phyloP scores from a whole-genome alignment of 2,888 invertebrate genomes.

The Ceratothoa steindachneri region DNA sequence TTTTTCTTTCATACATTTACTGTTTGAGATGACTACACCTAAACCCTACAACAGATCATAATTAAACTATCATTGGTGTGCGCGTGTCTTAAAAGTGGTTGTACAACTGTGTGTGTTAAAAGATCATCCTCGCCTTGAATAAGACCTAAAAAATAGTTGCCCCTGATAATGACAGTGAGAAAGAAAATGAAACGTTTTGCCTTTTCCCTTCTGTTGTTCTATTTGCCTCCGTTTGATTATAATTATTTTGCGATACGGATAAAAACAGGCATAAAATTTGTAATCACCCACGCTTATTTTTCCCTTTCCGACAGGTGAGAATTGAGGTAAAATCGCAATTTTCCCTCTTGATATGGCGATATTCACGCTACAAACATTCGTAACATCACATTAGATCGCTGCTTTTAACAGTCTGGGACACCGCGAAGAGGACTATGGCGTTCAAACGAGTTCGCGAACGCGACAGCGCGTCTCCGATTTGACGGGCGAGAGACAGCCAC shows the following conservation, averaged over 20 bases:
- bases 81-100: no score
- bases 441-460: no score
- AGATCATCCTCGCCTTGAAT: no score
- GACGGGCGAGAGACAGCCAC: no score
- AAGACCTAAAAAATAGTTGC: no score
- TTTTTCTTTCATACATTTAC: no score
- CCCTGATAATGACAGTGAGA: no score
- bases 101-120: no score
- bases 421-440: neutral
- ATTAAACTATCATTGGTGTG: no score
- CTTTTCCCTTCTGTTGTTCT: neutral
- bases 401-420: neutral
- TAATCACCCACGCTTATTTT: neutral
- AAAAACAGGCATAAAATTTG: neutral
- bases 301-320: neutral
- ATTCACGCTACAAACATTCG: neutral
- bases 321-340: neutral
- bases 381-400: neutral
- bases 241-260: neutral
- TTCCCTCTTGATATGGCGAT: neutral
- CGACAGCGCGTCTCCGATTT: no score
- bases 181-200: neutral
- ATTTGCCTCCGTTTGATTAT: neutral
- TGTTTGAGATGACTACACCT: no score
- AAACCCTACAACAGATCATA: no score